phyloP scores from a whole-genome alignment of 2,113 vertebrate genomes.

The Cochlearius cochlearius region DNA sequence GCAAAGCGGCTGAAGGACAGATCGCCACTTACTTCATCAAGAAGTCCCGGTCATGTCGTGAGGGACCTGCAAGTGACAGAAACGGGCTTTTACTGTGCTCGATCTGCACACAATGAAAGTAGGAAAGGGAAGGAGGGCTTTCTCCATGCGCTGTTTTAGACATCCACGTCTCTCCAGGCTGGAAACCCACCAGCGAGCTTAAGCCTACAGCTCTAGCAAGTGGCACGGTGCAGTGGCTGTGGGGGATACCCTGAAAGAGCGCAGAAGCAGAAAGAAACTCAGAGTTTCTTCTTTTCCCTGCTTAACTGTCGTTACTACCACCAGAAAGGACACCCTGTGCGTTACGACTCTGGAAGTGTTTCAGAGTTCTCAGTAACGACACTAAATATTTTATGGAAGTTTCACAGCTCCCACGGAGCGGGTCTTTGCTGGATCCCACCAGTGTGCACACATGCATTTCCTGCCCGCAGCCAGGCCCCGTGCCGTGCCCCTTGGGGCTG shows the following conservation, averaged over 20 bases:
- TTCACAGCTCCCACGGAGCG: fast-evolving
- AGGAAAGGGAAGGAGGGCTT: not conserved
- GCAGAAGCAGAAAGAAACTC: not conserved
- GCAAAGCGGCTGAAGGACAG: not conserved
- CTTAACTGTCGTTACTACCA: fast-evolving
- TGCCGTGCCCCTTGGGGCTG: not conserved
- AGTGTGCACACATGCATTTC: not conserved
- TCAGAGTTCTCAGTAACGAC: not conserved
- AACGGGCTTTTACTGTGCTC: not conserved
- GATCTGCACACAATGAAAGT: not conserved
- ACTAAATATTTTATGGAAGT: fast-evolving
- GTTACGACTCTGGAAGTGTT: fast-evolving
- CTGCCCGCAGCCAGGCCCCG: not conserved
- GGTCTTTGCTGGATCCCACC: not conserved
- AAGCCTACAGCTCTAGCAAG: not conserved
- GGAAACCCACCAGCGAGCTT: not conserved
- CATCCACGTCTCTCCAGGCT: not conserved
- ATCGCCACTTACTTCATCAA: fast-evolving
- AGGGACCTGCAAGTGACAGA: not conserved
- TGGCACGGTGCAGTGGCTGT: fast-evolving
- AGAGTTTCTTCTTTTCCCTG: not conserved
- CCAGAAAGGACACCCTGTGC: too few species aligned
- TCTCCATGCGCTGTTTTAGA: not conserved
- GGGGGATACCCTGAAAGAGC: fast-evolving
- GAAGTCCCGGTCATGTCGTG: not conserved